phyloP scores from a whole-genome alignment of 2,797 vertebrate genomes.

The Sebastes nivosus region DNA sequence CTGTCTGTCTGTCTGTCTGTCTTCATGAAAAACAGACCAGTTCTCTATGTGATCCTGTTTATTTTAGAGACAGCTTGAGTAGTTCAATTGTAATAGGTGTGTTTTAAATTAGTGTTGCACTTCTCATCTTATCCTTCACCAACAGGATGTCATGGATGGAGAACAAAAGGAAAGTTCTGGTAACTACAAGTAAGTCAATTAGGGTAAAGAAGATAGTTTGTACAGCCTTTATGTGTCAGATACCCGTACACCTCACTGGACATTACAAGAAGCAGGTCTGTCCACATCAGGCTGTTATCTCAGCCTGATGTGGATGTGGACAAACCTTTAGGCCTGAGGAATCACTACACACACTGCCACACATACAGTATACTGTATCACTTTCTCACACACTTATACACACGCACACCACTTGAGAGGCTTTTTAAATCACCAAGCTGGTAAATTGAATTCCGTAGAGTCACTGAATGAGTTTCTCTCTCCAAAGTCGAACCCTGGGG shows the following conservation, averaged over 20 bases:
- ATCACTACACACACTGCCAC: neutral
- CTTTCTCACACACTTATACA: neutral
- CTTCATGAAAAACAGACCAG: neutral
- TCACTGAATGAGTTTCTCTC: slow-evolving; percentile 53
- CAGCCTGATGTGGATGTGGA: neutral
- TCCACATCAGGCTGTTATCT: neutral
- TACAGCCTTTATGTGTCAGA: neutral
- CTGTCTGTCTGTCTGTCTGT: too few relatives aligned
- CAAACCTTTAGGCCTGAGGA: neutral
- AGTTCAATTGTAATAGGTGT: neutral
- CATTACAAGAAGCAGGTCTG: neutral
- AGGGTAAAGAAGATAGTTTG: neutral
- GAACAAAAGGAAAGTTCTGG: neutral
- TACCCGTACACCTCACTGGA: neutral
- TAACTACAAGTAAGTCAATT: neutral
- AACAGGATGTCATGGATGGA: neutral
- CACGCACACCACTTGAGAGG: slow-evolving; percentile 16
- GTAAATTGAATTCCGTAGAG: slow-evolving; percentile 59
- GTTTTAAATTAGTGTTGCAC: neutral
- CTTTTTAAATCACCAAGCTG: slow-evolving; percentile 60
- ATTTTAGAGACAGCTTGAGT: neutral
- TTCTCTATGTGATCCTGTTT: neutral
- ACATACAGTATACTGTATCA: neutral
- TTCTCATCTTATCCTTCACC: neutral
- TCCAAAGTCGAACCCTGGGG: slow-evolving; percentile 44